Evolutionary conservation across 1,140 invertebrate species (phyloP).

Genomic region (Caenorhabditis tropicalis): DNA sequence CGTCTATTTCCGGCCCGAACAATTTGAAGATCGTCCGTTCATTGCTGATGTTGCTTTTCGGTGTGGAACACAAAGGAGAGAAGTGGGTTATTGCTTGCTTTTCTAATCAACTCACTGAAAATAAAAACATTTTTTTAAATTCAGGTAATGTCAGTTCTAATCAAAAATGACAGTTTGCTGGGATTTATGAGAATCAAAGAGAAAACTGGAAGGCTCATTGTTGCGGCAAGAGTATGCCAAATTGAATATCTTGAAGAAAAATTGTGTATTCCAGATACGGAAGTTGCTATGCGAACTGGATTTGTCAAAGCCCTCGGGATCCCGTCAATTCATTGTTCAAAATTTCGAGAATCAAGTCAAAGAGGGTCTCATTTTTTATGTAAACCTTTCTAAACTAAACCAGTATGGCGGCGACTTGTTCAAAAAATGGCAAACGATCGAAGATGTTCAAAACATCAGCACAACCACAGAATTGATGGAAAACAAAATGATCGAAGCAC

Average conservation of each 20-base stretch:
- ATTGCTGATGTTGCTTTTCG: background rate
- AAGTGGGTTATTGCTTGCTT: background rate
- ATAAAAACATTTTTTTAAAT: background rate
- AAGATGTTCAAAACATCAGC: background rate
- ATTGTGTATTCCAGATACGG: background rate
- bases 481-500: background rate
- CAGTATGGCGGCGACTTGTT: background rate
- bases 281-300: conserved; percentile 1
- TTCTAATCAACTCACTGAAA: background rate
- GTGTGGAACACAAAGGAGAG: background rate
- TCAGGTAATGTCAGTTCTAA: background rate
- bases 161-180: conserved; percentile 21
- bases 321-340: conserved; percentile 21
- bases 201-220: background rate
- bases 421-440: conserved; percentile 17
- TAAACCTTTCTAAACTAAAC: background rate
- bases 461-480: background rate
- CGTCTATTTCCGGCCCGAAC: conserved; percentile 9
- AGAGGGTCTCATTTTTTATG: background rate
- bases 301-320: conserved; percentile 7
- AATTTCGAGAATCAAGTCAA: conserved; percentile 8
- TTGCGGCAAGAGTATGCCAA: background rate
- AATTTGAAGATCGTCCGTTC: conserved; percentile 7
- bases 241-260: too few species aligned
- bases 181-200: background rate